These are phyloP conservation scores for Tapirus indicus DNA, from an alignment of 2,797 vertebrate species.

Conservation along the genomic window DNA sequence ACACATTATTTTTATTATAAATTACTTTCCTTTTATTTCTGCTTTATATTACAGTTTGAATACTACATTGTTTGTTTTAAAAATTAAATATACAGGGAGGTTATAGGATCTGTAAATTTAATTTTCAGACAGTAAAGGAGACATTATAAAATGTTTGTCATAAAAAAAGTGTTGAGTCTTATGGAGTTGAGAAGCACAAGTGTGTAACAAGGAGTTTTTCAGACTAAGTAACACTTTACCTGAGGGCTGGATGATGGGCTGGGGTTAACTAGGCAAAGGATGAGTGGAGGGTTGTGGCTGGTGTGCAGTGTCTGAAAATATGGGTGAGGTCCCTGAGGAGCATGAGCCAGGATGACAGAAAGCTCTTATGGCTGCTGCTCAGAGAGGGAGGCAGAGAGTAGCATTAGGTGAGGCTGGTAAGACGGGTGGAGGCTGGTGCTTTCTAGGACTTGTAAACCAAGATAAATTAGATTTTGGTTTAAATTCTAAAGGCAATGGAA, in stretches of 20 bases:
- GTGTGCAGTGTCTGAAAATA: not conserved
- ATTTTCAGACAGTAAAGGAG: not conserved
- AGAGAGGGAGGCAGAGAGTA: not conserved
- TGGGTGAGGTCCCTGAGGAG: not conserved
- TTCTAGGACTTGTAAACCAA: not conserved
- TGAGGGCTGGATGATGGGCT: not conserved
- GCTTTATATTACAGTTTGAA: not conserved
- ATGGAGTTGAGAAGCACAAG: not conserved
- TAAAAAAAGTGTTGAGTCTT: not conserved
- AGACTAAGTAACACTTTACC: not conserved
- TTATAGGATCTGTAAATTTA: not conserved
- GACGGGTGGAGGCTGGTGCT: not conserved
- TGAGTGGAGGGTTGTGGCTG: rapidly evolving
- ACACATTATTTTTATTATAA: not conserved
- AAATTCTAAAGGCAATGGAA: not conserved
- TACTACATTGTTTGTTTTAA: not conserved
- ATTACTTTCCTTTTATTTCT: not conserved
- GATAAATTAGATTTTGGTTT: not conserved
- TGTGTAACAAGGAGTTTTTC: not conserved
- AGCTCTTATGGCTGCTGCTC: not conserved
- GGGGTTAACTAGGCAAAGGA: not conserved
- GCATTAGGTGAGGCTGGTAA: not conserved
- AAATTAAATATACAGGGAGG: not conserved
- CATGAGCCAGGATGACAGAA: not conserved
- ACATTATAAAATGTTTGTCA: not conserved